phyloP scores from a whole-genome alignment of 2,797 vertebrate genomes.

The Danio tinwini region DNA sequence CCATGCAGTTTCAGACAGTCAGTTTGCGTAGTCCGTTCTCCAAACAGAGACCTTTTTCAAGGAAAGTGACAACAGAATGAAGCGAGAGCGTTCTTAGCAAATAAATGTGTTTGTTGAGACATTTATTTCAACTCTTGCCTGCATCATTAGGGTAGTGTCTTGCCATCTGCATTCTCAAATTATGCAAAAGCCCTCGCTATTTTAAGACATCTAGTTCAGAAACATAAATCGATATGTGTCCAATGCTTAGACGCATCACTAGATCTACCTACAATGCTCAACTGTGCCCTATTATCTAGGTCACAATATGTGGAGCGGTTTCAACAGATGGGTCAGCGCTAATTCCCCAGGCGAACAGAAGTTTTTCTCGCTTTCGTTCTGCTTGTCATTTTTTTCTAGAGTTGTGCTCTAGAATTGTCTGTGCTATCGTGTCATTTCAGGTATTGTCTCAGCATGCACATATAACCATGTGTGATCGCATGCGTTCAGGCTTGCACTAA shows the following conservation, averaged over 20 bases:
- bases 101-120: slow-evolving; percentile 50
- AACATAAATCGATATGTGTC: slow-evolving; percentile 82
- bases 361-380: slow-evolving; percentile 71
- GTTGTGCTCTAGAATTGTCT: slow-evolving; percentile 32
- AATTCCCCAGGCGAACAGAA: slow-evolving; percentile 84
- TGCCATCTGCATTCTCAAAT: slow-evolving; percentile 67
- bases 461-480: slow-evolving; percentile 7
- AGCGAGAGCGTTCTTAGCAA: slow-evolving; percentile 36
- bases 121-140: slow-evolving; percentile 59
- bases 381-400: slow-evolving; percentile 48
- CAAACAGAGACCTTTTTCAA: slow-evolving; percentile 37
- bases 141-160: slow-evolving; percentile 61
- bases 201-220: slow-evolving; percentile 78
- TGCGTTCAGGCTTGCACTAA: slow-evolving; percentile 24
- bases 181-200: slow-evolving; percentile 75
- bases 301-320: slow-evolving; percentile 85
- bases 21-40: slow-evolving; percentile 11
- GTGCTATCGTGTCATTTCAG: slow-evolving; percentile 27
- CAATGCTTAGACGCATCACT: slow-evolving; percentile 69
- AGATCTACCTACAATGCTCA: slow-evolving; percentile 74
- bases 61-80: slow-evolving; percentile 29
- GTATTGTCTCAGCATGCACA: slow-evolving; percentile 25
- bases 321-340: slow-evolving; percentile 83
- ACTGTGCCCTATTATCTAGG: slow-evolving; percentile 77
- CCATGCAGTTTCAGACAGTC: slow-evolving; percentile 23